A percentile compares a stretch with the other conserved stretches of the same genome.
phyloP scores from a whole-genome alignment of 2,888 invertebrate species.

The Ophion ventricosus region DNA sequence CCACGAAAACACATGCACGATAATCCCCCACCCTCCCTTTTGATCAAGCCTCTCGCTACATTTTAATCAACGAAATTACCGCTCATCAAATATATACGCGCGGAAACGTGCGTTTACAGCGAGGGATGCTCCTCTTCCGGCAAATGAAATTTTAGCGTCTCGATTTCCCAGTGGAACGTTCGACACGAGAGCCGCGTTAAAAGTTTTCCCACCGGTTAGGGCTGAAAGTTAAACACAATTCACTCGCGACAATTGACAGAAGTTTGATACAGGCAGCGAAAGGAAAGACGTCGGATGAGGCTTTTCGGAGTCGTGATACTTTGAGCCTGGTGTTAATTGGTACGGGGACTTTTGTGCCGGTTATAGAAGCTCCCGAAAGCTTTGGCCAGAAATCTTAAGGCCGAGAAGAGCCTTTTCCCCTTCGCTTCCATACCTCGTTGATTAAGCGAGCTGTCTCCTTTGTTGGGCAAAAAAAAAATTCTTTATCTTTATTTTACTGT shows the following conservation, averaged over 20 bases:
- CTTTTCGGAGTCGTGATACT: conserved; percentile 61
- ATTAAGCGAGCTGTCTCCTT: neutral
- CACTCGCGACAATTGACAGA: conserved; percentile 53
- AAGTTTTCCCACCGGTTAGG: conserved; percentile 1
- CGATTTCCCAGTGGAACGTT: conserved; percentile 10
- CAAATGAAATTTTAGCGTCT: conserved; percentile 24
- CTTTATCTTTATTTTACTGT: too few relatives aligned
- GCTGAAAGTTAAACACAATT: conserved; percentile 43
- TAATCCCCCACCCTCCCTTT: conserved; percentile 3
- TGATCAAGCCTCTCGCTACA: neutral
- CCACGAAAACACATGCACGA: neutral
- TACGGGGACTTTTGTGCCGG: conserved; percentile 59
- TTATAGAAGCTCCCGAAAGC: conserved; percentile 56
- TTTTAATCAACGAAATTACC: conserved; percentile 22
- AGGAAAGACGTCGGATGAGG: conserved; percentile 34
- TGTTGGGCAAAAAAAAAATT: too few relatives aligned
- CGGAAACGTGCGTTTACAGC: neutral
- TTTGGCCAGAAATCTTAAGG: conserved; percentile 53
- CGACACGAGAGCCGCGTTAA: neutral
- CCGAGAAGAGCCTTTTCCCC: conserved; percentile 46
- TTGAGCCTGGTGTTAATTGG: conserved; percentile 64
- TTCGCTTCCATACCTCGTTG: conserved; percentile 21
- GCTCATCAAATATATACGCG: neutral
- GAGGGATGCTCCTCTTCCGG: conserved; percentile 1
- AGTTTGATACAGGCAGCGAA: conserved; percentile 39